A percentile compares a stretch with the other conserved stretches of the same genome.
Evolutionary conservation across 2,888 invertebrate species (phyloP).

Genomic region (Cerceris rybyensis): DNA sequence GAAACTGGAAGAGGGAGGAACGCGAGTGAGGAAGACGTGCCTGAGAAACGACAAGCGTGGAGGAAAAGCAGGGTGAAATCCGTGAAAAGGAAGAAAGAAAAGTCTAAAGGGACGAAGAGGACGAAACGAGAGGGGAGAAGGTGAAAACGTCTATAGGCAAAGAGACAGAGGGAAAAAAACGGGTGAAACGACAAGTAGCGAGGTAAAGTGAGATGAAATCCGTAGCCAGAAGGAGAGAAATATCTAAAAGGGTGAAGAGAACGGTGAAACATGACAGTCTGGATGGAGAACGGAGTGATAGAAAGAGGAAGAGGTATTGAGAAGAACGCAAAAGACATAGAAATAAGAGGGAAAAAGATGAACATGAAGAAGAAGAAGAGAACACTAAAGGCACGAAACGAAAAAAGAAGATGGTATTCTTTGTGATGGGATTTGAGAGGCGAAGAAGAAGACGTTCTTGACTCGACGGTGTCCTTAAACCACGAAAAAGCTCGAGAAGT

Average conservation of each 20-base stretch:
- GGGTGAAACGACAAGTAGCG: neutral
- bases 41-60: neutral
- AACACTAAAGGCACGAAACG: constrained; percentile 21
- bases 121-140: neutral
- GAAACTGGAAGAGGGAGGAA: neutral
- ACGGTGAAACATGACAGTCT: neutral
- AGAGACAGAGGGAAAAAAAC: constrained; percentile 6
- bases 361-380: constrained; percentile 16
- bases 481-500: constrained; percentile 73
- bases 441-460: constrained; percentile 72
- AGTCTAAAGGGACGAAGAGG: neutral
- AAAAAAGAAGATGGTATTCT: constrained; percentile 66
- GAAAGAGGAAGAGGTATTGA: neutral
- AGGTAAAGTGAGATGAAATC: constrained; percentile 5
- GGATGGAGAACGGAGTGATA: neutral
- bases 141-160: neutral
- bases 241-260: neutral
- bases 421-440: constrained; percentile 74
- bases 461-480: constrained; percentile 75
- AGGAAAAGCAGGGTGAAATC: constrained; percentile 16
- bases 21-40: constrained; percentile 28
- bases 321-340: neutral
- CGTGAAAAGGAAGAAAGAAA: constrained; percentile 1
- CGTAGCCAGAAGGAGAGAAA: constrained; percentile 16
- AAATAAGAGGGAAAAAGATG: neutral